phyloP scores from a whole-genome alignment of 2,888 invertebrate species.

The Acleris laterana region DNA sequence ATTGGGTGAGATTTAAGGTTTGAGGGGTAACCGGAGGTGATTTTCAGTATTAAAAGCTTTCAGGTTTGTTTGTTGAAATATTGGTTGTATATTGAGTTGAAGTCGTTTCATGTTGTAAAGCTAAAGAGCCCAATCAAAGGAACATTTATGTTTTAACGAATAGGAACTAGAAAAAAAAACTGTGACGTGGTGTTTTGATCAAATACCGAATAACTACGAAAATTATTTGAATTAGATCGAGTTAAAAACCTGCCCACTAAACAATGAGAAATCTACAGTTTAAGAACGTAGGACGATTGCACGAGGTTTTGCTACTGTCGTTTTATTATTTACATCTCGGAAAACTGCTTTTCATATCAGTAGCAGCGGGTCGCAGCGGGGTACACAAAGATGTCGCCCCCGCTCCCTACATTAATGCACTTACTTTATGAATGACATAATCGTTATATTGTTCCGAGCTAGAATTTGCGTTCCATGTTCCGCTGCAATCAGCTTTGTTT shows the following conservation, averaged over 20 bases:
- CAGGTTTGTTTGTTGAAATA: conserved; percentile 28
- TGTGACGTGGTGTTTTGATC: not conserved
- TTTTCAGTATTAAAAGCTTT: conserved; percentile 34
- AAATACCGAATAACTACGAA: conserved; percentile 9
- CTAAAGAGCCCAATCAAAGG: conserved; percentile 15
- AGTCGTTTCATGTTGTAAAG: conserved; percentile 26
- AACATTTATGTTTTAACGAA: conserved; percentile 24
- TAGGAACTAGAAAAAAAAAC: conserved; percentile 14
- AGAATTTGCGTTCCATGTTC: conserved; percentile 62
- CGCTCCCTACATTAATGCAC: conserved; percentile 69
- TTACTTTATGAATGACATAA: conserved; percentile 74
- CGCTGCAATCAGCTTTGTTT: conserved; percentile 57
- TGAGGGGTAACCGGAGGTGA: conserved; percentile 37
- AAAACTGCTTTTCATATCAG: conserved; percentile 80
- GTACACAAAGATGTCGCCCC: conserved; percentile 68
- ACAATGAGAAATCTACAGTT: not conserved
- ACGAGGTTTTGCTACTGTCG: conserved; percentile 58
- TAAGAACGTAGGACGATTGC: conserved; percentile 40
- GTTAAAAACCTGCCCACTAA: not conserved
- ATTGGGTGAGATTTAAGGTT: conserved; percentile 41
- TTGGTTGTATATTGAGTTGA: conserved; percentile 23
- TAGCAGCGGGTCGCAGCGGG: conserved; percentile 65
- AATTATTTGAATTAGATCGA: conserved; percentile 6
- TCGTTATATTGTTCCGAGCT: conserved; percentile 68
- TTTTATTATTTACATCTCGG: conserved; percentile 73